phyloP scores from a whole-genome alignment of 2,888 invertebrate genomes.

The Adelognathus sp. region DNA sequence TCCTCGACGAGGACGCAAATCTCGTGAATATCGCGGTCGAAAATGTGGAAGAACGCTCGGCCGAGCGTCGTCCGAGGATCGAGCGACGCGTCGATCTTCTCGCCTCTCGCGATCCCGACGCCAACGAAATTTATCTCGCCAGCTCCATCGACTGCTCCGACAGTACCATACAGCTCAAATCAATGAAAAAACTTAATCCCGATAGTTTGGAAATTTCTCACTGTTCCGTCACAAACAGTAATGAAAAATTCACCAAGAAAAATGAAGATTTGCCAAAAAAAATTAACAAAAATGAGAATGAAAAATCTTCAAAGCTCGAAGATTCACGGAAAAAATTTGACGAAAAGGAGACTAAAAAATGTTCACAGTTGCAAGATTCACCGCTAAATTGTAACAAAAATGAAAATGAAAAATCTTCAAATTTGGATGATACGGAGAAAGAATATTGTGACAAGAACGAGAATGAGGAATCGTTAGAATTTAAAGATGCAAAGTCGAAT shows the following conservation, averaged over 20 bases:
- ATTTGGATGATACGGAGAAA: slow-evolving; percentile 15
- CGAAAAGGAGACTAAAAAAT: not conserved
- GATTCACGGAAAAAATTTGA: slow-evolving; percentile 30
- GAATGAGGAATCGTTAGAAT: not conserved
- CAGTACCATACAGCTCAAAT: slow-evolving; percentile 74
- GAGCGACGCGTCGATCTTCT: slow-evolving; percentile 44
- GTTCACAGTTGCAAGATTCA: not conserved
- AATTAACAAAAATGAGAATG: not conserved
- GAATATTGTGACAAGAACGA: not conserved
- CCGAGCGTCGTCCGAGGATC: slow-evolving; percentile 32
- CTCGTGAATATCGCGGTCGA: too few relatives aligned
- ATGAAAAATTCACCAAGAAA: too few relatives aligned
- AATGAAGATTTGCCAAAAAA: too few relatives aligned
- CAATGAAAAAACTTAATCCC: slow-evolving; percentile 75
- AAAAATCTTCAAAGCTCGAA: not conserved
- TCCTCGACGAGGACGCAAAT: slow-evolving; percentile 70
- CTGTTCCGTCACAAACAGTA: too few relatives aligned
- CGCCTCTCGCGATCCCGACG: slow-evolving; percentile 56
- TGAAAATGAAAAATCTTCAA: not conserved
- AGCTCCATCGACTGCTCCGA: slow-evolving; percentile 75
- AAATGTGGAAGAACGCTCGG: slow-evolving; percentile 11
- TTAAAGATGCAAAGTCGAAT: slow-evolving; percentile 6
- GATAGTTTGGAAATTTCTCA: slow-evolving; percentile 66
- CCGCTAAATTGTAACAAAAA: too few relatives aligned
- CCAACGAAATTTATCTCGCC: slow-evolving; percentile 77